These are phyloP conservation scores for Heliothis virescens DNA, from an alignment of 1,140 invertebrate species.

Conservation along the genomic window DNA sequence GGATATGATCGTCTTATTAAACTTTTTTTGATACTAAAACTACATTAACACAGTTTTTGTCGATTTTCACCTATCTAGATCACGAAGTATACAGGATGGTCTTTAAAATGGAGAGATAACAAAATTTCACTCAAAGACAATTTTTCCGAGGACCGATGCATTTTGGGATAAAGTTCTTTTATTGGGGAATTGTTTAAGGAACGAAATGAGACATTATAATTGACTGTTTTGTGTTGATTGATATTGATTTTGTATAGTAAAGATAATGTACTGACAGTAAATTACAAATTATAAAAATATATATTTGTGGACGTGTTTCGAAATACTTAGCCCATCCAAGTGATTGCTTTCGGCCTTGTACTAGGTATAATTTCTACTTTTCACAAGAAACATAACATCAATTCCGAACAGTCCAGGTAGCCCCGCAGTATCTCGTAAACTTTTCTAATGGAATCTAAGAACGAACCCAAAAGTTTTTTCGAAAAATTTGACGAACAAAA, in stretches of 20 bases:
- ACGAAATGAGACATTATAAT: not conserved
- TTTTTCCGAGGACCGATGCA: conserved; percentile 1
- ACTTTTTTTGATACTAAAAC: too few relatives aligned
- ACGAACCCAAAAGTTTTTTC: conserved; percentile 43
- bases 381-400: conserved; percentile 38
- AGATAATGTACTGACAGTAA: too few relatives aligned
- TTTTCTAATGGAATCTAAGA: conserved; percentile 49
- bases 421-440: conserved; percentile 31
- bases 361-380: conserved; percentile 10
- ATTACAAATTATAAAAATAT: too few relatives aligned
- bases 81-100: not conserved
- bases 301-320: too few relatives aligned
- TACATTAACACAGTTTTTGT: not conserved
- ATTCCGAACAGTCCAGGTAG: conserved; percentile 30
- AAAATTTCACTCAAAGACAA: conserved; percentile 28
- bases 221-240: not conserved
- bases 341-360: conserved; percentile 2
- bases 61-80: not conserved
- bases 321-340: not conserved
- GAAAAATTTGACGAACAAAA: conserved; percentile 39
- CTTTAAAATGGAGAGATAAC: not conserved
- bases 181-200: not conserved
- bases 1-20: too few relatives aligned
- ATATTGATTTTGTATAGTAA: too few relatives aligned
- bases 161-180: conserved; percentile 7